Evolutionary conservation across 2,113 vertebrate genomes (phyloP).

Genomic region (Azemiops feae): DNA sequence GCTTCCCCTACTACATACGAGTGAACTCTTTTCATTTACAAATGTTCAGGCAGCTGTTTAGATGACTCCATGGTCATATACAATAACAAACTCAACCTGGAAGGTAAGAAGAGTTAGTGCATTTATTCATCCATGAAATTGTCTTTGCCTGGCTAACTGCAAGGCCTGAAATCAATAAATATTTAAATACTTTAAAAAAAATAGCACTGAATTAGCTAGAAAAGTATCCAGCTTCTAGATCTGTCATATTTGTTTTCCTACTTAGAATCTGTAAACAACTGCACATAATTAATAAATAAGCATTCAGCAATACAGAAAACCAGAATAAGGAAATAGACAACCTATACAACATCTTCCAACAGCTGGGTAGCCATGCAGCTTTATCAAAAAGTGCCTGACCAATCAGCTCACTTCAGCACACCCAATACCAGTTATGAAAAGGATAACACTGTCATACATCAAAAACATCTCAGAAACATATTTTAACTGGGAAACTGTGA

Average conservation of each 20-base stretch:
- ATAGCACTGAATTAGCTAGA: neutral
- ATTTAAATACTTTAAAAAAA: neutral
- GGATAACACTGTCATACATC: neutral
- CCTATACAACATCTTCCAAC: neutral
- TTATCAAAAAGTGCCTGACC: neutral
- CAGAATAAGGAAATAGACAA: neutral
- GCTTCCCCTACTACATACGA: neutral
- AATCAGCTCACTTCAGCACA: neutral
- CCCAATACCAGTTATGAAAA: neutral
- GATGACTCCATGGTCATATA: neutral
- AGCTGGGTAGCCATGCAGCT: neutral
- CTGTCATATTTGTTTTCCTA: neutral
- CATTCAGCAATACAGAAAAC: neutral
- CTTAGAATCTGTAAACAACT: neutral
- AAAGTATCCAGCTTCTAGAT: neutral
- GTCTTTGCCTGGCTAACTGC: neutral
- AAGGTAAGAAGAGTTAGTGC: neutral
- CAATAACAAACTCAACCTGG: neutral
- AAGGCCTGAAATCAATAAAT: neutral
- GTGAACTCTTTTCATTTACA: neutral
- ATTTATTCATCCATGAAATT: neutral
- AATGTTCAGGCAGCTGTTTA: neutral
- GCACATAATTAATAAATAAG: neutral
- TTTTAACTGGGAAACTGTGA: neutral
- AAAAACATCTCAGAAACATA: neutral